phyloP scores from a whole-genome alignment of 2,113 vertebrate species.

The Leptosomus discolor region DNA sequence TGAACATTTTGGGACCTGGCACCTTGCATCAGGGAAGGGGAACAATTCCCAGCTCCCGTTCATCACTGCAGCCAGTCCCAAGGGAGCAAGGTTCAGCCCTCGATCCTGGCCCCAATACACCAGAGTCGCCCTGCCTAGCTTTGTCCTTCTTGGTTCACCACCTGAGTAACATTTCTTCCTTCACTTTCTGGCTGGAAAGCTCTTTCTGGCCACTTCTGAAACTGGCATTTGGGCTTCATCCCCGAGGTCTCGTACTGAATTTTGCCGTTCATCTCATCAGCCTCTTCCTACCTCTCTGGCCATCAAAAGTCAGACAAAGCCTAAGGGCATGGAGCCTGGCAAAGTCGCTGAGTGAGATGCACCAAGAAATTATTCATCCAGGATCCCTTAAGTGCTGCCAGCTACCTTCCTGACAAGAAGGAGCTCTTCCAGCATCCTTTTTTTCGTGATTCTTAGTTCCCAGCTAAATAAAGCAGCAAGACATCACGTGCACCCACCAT shows the following conservation, averaged over 20 bases:
- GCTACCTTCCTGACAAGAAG: not conserved
- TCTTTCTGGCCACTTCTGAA: not conserved
- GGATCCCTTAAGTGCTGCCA: not conserved
- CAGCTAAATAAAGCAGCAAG: not conserved
- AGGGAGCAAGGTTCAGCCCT: not conserved
- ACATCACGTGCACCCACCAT: not conserved
- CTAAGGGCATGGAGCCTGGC: not conserved
- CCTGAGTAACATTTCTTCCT: not conserved
- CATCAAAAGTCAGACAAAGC: not conserved
- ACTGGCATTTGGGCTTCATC: no score
- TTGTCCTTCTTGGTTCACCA: not conserved
- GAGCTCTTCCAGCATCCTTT: not conserved
- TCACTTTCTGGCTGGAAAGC: not conserved
- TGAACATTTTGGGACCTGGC: not conserved
- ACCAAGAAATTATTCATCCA: not conserved
- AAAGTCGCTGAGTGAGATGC: not conserved
- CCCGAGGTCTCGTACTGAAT: not conserved
- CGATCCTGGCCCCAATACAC: not conserved
- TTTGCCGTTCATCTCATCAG: not conserved
- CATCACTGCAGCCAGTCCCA: not conserved
- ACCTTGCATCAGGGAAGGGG: not conserved
- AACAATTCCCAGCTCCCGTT: not conserved
- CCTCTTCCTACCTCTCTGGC: not conserved
- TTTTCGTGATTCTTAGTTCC: not conserved
- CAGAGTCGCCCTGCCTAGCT: not conserved